Evolutionary conservation across 2,113 vertebrate species (phyloP), one percentile per base, ranked within the genome.

Genomic region (Mellivora capensis): DNA sequence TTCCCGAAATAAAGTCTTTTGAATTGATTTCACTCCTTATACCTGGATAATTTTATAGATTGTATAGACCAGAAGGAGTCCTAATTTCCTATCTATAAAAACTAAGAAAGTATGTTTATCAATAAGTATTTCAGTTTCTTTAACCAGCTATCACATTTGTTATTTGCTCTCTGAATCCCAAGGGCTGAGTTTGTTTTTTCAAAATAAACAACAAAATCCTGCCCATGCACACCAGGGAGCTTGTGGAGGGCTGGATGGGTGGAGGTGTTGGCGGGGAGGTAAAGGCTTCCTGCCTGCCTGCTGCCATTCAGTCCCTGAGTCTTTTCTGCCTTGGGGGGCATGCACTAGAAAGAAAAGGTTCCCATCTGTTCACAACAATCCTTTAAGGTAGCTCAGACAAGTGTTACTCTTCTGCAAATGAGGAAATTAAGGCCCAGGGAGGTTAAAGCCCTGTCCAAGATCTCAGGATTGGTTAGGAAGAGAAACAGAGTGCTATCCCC

Each of bases 21-120:
- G n/a, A 86, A 83, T 15, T 80, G 39, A 84, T 87, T 90, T 54
- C 2, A 62, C 15, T 52, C 25, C 39, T 87, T 71, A 49, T 34
- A 77, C 34, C 44, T 90, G 23, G 52, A 61, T 84, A 67, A 87
- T 49, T 90, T 61, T 87, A 54, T 29, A 59, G 21, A 77, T 71
- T 90, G 83, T 62, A 57, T 34, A 94, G 44, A 64, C 27, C 52
- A 44, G 67, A 52, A 49, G 34, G 7, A 34, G 37, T 44, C 15
- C 42, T 54, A 67, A 61, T 82, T 94, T 96, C 23, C 4, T 64
- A 77, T 71, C 21, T 31, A 1, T 62, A 61, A 94, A 93, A 94
- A 54, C 18, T 17, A 83, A 39, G 11, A 39, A 76, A n/a, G 29
- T 81, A 44, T 18, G 4, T 31, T 84, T 61, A 59, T 61, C 69